These are phyloP conservation scores for Dicerorhinus sumatrensis DNA, from an alignment of 2,113 vertebrate genomes.

Conservation along the genomic window DNA sequence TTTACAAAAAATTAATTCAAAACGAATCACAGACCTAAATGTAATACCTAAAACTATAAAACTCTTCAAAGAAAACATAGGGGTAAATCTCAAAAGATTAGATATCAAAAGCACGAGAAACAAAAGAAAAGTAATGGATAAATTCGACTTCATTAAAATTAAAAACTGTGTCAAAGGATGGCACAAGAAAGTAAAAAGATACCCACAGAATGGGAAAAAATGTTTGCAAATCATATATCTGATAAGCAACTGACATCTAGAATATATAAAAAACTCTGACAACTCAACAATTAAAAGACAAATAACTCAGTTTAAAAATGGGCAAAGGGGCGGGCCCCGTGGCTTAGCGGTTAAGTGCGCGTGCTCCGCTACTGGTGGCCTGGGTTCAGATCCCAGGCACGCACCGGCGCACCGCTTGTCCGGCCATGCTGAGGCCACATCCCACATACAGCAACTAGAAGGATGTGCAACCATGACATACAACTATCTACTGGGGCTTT, in stretches of 20 bases:
- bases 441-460: not conserved
- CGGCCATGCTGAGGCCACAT: too few relatives aligned
- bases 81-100: not conserved
- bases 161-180: not conserved
- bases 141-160: not conserved
- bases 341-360: too few relatives aligned
- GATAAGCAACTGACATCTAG: not conserved
- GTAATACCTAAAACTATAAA: constrained; percentile 8
- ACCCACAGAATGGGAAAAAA: not conserved
- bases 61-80: constrained; percentile 7
- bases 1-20: constrained; percentile 6
- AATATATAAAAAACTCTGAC: not conserved
- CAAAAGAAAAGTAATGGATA: not conserved
- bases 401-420: too few relatives aligned
- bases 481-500: too few relatives aligned
- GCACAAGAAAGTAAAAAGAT: not conserved
- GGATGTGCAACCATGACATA: too few relatives aligned
- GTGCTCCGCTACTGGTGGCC: too few relatives aligned
- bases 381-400: too few relatives aligned
- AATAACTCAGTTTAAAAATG: constrained; percentile 18
- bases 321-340: too few relatives aligned
- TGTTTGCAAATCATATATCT: not conserved
- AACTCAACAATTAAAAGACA: constrained; percentile 35
- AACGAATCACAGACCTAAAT: not conserved
- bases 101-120: not conserved